Conservation (phyloP, 2,113 vertebrate species). For the Osmerus mordax region DNA sequence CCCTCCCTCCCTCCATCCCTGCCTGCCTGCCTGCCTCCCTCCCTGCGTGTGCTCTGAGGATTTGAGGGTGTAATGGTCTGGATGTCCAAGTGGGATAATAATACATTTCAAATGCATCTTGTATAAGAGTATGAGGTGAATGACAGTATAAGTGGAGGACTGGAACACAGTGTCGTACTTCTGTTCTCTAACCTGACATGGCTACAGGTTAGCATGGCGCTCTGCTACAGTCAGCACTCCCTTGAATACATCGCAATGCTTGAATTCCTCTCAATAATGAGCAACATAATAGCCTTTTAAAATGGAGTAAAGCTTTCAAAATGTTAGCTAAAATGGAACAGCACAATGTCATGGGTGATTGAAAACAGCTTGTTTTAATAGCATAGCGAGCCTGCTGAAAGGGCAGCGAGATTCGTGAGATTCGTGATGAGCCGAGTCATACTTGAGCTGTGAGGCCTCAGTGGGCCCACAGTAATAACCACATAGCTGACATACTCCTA, state of each 20-base stretch:
- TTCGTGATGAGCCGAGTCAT: background rate
- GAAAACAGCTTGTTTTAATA: constrained; percentile 47
- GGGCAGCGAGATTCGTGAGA: constrained; percentile 17
- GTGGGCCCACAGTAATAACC: constrained; percentile 4
- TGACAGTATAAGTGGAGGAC: too few relatives aligned
- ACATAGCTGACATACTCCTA: constrained; percentile 48
- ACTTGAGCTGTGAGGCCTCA: too few relatives aligned
- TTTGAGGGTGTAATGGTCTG: background rate
- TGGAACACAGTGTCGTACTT: too few relatives aligned
- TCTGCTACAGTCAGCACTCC: too few relatives aligned
- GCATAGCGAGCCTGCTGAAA: constrained; percentile 47
- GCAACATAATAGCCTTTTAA: constrained; percentile 43
- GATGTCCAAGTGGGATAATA: too few relatives aligned
- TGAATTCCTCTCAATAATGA: constrained; percentile 56
- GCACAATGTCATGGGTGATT: constrained; percentile 57
- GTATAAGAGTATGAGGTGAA: too few relatives aligned
- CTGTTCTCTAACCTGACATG: background rate
- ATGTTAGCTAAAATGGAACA: constrained; percentile 39
- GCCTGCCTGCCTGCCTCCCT: background rate
- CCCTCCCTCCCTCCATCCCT: background rate
- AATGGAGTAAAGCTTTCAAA: constrained; percentile 38
- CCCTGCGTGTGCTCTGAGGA: background rate
- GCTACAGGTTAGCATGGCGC: background rate
- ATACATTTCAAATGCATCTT: too few relatives aligned
- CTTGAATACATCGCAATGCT: constrained; percentile 54